Conservation (phyloP, 2,797 vertebrate species). For the Novumbra hubbsi region DNA sequence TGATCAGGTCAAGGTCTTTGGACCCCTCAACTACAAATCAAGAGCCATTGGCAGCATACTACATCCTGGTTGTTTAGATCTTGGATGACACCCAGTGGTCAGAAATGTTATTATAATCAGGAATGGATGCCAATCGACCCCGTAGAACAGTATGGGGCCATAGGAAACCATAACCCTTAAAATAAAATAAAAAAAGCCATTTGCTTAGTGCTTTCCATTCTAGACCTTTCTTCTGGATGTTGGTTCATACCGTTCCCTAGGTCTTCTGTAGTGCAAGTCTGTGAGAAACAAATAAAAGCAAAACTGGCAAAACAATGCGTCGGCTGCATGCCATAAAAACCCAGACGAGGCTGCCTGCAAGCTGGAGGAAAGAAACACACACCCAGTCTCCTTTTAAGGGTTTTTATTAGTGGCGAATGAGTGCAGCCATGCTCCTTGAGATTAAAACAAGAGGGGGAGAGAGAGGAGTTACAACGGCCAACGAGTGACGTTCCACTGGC, state of each 20-base stretch:
- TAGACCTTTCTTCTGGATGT: neutral
- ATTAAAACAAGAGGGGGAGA: neutral
- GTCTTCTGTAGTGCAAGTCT: neutral
- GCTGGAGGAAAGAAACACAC: constrained; percentile 29
- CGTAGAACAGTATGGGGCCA: neutral
- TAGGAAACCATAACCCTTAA: too few species aligned
- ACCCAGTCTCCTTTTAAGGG: constrained; percentile 31
- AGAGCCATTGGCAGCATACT: constrained; percentile 32
- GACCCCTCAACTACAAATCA: constrained; percentile 51
- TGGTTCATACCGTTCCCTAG: neutral
- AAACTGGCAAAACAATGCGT: neutral
- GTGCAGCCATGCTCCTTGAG: constrained; percentile 35
- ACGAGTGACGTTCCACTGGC: neutral
- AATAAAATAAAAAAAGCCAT: too few species aligned
- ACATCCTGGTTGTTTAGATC: constrained; percentile 60
- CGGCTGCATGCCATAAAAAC: constrained; percentile 27
- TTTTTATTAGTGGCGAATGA: constrained; percentile 60
- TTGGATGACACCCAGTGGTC: constrained; percentile 76
- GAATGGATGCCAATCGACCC: neutral
- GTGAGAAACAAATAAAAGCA: constrained; percentile 33
- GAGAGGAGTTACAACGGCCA: neutral
- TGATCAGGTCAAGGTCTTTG: constrained; percentile 55
- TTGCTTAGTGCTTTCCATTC: neutral
- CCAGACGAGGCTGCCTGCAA: constrained; percentile 14
- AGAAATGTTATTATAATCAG: constrained; percentile 27